Base-by-base conservation (phyloP, 2,113 vertebrate species). In the Chaenogobius annularis region DNA sequence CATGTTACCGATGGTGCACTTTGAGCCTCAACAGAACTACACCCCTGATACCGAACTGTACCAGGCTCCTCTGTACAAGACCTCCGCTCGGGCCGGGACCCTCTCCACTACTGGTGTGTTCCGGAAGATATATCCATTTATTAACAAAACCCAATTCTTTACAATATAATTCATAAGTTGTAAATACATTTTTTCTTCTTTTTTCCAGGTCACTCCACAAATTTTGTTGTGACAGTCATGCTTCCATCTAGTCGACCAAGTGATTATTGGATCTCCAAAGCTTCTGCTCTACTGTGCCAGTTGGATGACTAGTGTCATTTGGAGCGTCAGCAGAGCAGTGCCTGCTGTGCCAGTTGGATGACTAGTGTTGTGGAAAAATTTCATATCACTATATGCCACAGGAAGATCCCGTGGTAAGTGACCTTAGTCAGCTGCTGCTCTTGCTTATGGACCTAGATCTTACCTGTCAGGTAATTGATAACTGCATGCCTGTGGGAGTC, bases 221-320 rank as follows among this genome's bases (percentile, higher is more conserved):
- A 96, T 82, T 95, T 95, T 77, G 92, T 95, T 66, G 91, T 95
- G 71, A 94, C 92, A 0, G 77, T 94, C 58, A 85, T 94, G 78
- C 72, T 95, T 69, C 92, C 91, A 56, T 95, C 94, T 70, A 86
- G 92, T 43, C 84, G 58, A 35, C 62, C 87, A 72, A 94, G 74
- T 5, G 92, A 94, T 67, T 96, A 95, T 54, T 94, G 93, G 93
- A 93, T 95, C 70, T 91, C 92, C 70, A 95, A 96, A 90, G 91
- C 87, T 2, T 93, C 92, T 0, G 92, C 92, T 12, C 76, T 95
- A 37, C 92, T 95, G 74, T 95, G 92, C 80, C 90, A 95, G 68
- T 73, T 95, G 62, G 88, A 90, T 71, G 94, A 95, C 20, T 94
- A 65, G 37, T n/a, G n/a, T n/a, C n/a, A n/a, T n/a, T n/a, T n/a